phyloP scores from a whole-genome alignment of 2,888 invertebrate genomes.

The Epinotia demarniana region DNA sequence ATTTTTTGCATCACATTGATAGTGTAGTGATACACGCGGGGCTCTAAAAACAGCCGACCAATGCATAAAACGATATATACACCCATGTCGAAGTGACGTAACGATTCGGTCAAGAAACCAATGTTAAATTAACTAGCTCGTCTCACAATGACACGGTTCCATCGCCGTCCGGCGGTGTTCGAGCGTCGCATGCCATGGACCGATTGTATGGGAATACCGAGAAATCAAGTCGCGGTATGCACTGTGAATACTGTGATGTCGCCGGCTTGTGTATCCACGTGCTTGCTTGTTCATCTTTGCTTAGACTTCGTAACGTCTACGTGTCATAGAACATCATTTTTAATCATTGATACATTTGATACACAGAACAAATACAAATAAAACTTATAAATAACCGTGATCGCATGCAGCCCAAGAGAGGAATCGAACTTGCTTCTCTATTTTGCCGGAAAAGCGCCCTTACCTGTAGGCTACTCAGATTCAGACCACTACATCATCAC shows the following conservation, averaged over 20 bases:
- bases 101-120: not conserved
- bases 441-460: no score
- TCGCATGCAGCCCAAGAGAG: no score
- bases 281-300: no score
- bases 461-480: no score
- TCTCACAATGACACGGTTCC: slow-evolving; percentile 38
- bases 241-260: slow-evolving; percentile 12
- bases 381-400: no score
- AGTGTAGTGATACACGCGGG: not conserved
- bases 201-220: slow-evolving; percentile 23
- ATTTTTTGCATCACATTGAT: not conserved
- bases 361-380: no score
- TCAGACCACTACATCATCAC: no score
- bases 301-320: not conserved
- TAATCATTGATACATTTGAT: no score
- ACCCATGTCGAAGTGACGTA: not conserved
- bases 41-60: not conserved
- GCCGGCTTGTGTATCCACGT: slow-evolving; percentile 14
- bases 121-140: not conserved
- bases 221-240: slow-evolving; percentile 7
- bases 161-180: not conserved
- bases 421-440: no score
- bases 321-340: not conserved
- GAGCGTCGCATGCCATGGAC: slow-evolving; percentile 5
- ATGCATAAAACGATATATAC: not conserved